A percentile compares a stretch with the other conserved stretches of the same genome.
phyloP scores from a whole-genome alignment of 2,888 invertebrate species.

The Oeneis ivallda region DNA sequence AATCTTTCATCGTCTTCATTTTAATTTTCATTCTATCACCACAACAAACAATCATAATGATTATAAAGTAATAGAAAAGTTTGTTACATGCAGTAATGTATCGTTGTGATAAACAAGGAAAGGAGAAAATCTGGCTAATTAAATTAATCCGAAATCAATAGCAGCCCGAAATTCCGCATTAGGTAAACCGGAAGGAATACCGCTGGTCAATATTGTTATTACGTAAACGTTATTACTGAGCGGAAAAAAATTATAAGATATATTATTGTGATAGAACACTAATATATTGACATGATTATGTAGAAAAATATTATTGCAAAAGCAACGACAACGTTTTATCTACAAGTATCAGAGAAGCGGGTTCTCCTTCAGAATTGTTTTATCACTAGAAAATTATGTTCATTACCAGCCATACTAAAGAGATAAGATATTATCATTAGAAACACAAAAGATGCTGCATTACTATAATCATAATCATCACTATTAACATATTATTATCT shows the following conservation, averaged over 20 bases:
- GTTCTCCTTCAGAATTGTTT: too few species aligned
- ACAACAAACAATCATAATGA: too few species aligned
- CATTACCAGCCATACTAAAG: too few species aligned
- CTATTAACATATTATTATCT: too few species aligned
- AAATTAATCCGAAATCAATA: constrained; percentile 9
- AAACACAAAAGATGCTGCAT: too few species aligned
- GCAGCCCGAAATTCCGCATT: neutral
- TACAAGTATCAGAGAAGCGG: neutral
- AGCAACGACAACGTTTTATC: neutral
- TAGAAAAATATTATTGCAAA: neutral
- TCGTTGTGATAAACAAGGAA: neutral
- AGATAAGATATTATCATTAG: too few species aligned
- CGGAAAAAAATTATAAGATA: neutral
- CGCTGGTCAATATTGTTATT: neutral
- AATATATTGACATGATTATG: neutral
- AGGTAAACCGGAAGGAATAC: neutral
- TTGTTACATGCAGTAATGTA: neutral
- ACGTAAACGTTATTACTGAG: neutral
- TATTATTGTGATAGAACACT: neutral
- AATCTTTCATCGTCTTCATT: too few species aligned
- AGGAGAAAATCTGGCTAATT: neutral
- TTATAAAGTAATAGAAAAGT: neutral
- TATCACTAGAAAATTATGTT: too few species aligned
- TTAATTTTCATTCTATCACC: too few species aligned
- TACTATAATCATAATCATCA: too few species aligned